phyloP scores from a whole-genome alignment of 2,888 invertebrate genomes.

The Drosophila pegasa region DNA sequence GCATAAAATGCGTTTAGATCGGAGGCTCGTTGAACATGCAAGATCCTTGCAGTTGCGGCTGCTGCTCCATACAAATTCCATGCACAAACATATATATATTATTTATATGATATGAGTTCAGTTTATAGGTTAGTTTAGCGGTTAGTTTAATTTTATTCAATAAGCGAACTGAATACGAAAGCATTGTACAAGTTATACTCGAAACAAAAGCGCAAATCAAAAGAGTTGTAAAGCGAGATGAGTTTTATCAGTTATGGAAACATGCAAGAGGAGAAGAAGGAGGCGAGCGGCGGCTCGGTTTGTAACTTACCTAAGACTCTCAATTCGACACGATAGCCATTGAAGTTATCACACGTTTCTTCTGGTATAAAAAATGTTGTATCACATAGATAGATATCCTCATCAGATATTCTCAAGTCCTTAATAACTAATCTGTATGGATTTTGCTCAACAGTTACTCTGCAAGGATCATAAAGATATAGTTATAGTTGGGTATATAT shows the following conservation, averaged over 20 bases:
- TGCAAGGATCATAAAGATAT: slow-evolving; percentile 19
- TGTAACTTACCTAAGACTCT: slow-evolving; percentile 88
- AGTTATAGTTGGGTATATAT: background rate
- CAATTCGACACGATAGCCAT: slow-evolving; percentile 90
- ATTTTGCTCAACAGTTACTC: slow-evolving; percentile 73
- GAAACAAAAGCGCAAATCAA: slow-evolving; percentile 54
- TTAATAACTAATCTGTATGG: slow-evolving; percentile 83
- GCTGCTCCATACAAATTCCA: slow-evolving; percentile 31
- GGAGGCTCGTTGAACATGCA: slow-evolving; percentile 38
- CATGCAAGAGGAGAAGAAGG: slow-evolving; percentile 34
- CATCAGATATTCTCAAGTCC: slow-evolving; percentile 88
- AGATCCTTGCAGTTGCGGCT: slow-evolving; percentile 17
- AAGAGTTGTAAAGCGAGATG: slow-evolving; percentile 34
- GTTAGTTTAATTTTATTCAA: slow-evolving; percentile 30
- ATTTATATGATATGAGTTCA: slow-evolving; percentile 18
- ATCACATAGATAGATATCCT: slow-evolving; percentile 92
- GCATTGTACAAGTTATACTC: slow-evolving; percentile 38
- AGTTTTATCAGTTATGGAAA: slow-evolving; percentile 14
- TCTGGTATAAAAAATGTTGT: slow-evolving; percentile 91
- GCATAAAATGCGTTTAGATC: slow-evolving; percentile 22
- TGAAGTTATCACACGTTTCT: slow-evolving; percentile 89
- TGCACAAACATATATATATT: slow-evolving; percentile 30
- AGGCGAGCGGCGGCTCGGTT: background rate
- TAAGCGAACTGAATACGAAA: slow-evolving; percentile 49
- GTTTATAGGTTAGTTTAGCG: slow-evolving; percentile 52